Conservation (phyloP, 2,113 vertebrate genomes). For the Otus sunia region DNA sequence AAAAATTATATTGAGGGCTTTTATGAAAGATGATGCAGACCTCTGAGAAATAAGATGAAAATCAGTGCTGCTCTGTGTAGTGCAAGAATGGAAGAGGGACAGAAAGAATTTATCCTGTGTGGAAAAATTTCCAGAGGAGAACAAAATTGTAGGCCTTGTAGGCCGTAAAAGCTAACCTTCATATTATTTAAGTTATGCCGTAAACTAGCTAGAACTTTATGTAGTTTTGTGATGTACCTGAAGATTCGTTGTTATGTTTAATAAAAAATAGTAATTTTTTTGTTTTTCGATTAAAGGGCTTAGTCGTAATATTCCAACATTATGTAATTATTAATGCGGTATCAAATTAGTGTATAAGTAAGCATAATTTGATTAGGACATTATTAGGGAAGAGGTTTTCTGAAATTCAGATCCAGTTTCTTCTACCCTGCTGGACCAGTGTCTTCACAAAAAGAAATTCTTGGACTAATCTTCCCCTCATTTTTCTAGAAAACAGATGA, state of each 20-base stretch:
- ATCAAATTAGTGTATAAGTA: neutral
- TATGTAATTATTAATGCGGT: neutral
- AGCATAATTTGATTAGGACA: neutral
- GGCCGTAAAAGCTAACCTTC: neutral
- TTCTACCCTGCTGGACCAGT: neutral
- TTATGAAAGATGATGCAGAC: neutral
- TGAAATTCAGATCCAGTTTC: neutral
- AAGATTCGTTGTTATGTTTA: neutral
- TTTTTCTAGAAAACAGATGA: neutral
- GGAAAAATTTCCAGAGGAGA: neutral
- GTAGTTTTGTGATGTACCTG: neutral
- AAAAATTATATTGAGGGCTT: neutral
- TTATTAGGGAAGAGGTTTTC: neutral
- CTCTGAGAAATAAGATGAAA: neutral
- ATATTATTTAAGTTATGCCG: neutral
- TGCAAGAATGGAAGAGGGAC: neutral
- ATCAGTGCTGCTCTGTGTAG: neutral
- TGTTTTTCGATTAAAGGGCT: neutral
- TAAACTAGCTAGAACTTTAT: neutral
- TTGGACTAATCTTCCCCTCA: neutral
- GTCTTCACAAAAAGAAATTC: neutral
- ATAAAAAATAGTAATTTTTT: neutral
- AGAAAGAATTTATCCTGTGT: neutral
- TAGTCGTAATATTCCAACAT: neutral
- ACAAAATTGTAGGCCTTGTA: neutral